phyloP scores from a whole-genome alignment of 2,797 vertebrate species.

The Acridotheres tristis region DNA sequence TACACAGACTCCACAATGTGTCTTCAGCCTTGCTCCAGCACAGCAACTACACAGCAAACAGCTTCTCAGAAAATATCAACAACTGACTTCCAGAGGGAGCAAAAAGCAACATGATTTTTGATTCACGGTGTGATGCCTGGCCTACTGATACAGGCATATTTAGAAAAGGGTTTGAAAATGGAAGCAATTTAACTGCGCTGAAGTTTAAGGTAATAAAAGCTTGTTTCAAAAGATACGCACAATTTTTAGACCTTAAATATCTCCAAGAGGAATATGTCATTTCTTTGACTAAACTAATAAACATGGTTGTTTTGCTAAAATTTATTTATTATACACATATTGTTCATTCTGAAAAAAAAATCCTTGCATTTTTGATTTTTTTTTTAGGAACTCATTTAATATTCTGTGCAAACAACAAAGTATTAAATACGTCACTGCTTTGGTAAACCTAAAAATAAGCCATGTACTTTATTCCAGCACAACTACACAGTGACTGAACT shows the following conservation, averaged over 20 bases:
- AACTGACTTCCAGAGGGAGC: background rate
- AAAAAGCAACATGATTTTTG: constrained; percentile 31
- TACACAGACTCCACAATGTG: background rate
- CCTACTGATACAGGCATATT: background rate
- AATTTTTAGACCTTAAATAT: background rate
- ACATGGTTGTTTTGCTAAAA: background rate
- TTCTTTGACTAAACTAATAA: background rate
- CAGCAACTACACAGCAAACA: background rate
- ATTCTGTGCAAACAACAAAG: background rate
- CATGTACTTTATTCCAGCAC: background rate
- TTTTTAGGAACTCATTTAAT: background rate
- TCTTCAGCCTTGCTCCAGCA: background rate
- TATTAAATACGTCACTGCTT: background rate
- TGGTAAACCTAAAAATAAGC: background rate
- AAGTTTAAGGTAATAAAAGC: background rate
- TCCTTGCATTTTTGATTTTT: background rate
- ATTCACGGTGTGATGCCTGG: background rate
- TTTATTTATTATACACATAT: background rate
- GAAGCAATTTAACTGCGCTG: background rate
- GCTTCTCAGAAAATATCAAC: constrained; percentile 25
- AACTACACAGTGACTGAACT: background rate
- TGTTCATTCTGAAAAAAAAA: background rate
- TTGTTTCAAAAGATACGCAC: background rate
- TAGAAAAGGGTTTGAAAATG: background rate
- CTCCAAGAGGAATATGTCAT: background rate